These are phyloP conservation scores for Spongilla lacustris DNA, from an alignment of 37 sponge, comb jelly and placozoan genomes.

Conservation along the genomic window DNA sequence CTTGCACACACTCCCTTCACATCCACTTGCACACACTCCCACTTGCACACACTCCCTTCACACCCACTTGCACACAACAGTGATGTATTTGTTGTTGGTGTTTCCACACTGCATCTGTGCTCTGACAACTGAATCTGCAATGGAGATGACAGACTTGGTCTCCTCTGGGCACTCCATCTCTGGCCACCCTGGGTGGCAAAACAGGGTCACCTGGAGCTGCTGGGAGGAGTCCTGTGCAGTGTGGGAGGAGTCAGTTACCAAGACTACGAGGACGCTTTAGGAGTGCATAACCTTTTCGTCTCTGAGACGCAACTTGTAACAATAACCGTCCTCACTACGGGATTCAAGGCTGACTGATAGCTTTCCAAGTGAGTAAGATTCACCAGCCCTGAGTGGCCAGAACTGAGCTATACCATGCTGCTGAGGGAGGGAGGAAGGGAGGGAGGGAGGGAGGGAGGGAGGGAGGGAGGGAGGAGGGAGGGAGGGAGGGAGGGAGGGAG, in stretches of 20 bases:
- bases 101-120: slow-evolving; percentile 38
- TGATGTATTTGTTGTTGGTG: slow-evolving; percentile 19
- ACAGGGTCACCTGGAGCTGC: slow-evolving; percentile 7
- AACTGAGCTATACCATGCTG: slow-evolving; percentile 39
- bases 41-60: slow-evolving; percentile 69
- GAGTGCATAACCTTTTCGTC: slow-evolving; percentile 50
- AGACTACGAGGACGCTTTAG: background rate
- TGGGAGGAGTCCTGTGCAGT: background rate
- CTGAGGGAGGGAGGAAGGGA: background rate
- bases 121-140: background rate
- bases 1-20: too few species aligned
- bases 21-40: background rate
- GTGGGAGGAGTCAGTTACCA: background rate
- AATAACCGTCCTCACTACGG: background rate
- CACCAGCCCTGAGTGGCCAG: slow-evolving; percentile 47
- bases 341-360: slow-evolving; percentile 36
- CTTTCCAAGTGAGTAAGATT: slow-evolving; percentile 3
- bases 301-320: slow-evolving; percentile 46
- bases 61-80: slow-evolving; percentile 65
- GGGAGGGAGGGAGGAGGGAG: background rate
- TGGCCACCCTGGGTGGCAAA: background rate
- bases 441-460: background rate
- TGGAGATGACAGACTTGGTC: background rate
- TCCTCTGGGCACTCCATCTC: background rate
- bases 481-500: too few species aligned